Evolutionary conservation across 2,888 invertebrate species (phyloP).

Genomic region (Lithophane socia): DNA sequence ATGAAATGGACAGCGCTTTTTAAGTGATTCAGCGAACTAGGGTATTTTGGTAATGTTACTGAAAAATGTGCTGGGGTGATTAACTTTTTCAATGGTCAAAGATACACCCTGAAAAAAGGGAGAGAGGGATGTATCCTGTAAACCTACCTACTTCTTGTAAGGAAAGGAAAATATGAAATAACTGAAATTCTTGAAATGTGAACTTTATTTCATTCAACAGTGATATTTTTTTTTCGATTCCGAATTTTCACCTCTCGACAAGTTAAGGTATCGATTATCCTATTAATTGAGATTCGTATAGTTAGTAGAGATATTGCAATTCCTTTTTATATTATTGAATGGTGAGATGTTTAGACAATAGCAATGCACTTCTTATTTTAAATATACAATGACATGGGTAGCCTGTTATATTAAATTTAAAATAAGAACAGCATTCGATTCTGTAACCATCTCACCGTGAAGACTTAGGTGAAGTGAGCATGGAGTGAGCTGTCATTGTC

Average conservation of each 20-base stretch:
- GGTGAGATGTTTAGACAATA: no score
- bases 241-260: background rate
- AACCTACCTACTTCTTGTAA: background rate
- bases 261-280: background rate
- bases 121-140: background rate
- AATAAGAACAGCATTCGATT: background rate
- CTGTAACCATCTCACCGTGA: no score
- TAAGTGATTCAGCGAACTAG: conserved; percentile 20
- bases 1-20: conserved; percentile 26
- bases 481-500: no score
- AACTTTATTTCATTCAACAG: no score
- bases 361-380: no score
- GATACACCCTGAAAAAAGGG: background rate
- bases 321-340: no score
- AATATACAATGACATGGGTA: background rate
- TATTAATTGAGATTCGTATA: background rate
- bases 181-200: background rate
- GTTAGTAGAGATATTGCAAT: no score
- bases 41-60: conserved; percentile 32
- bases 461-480: no score
- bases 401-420: background rate
- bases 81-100: background rate
- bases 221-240: background rate
- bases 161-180: background rate
- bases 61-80: background rate